Evolutionary conservation across 2,797 vertebrate species (phyloP).

Genomic region (Brotula barbata): DNA sequence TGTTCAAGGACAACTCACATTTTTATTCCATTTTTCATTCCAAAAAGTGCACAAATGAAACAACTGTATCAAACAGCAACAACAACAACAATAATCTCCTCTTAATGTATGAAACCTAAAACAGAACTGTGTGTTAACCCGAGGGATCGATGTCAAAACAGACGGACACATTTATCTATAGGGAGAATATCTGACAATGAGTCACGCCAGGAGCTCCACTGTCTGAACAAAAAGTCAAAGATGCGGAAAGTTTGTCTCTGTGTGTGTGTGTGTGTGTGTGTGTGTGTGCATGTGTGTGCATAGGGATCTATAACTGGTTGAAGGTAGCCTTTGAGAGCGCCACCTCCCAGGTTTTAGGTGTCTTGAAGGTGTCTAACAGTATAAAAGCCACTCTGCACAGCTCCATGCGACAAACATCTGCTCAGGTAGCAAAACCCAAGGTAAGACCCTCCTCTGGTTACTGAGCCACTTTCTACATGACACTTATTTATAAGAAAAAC

Average conservation of each 20-base stretch:
- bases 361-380: constrained; percentile 44
- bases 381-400: constrained; percentile 62
- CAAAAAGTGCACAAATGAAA: too few species aligned
- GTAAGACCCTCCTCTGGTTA: constrained; percentile 44
- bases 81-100: background rate
- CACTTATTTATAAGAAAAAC: background rate
- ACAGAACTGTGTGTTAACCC: constrained; percentile 15
- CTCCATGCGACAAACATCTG: constrained; percentile 41
- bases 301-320: constrained; percentile 35
- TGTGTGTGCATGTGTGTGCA: constrained; percentile 11
- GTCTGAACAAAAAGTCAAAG: constrained; percentile 4
- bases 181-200: constrained; percentile 23
- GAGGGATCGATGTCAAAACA: constrained; percentile 38
- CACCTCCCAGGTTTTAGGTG: constrained; percentile 56
- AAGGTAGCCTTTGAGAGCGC: constrained; percentile 38
- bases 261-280: constrained; percentile 13
- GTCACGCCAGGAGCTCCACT: constrained; percentile 15
- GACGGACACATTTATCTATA: constrained; percentile 30
- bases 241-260: constrained; percentile 4
- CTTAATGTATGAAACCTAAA: constrained; percentile 34
- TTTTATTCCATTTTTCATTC: background rate
- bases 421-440: constrained; percentile 47
- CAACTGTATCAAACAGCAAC: background rate
- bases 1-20: background rate
- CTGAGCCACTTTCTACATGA: background rate